These are phyloP conservation scores for Penaeus indicus DNA, from an alignment of 1,140 invertebrate genomes.

Conservation along the genomic window DNA sequence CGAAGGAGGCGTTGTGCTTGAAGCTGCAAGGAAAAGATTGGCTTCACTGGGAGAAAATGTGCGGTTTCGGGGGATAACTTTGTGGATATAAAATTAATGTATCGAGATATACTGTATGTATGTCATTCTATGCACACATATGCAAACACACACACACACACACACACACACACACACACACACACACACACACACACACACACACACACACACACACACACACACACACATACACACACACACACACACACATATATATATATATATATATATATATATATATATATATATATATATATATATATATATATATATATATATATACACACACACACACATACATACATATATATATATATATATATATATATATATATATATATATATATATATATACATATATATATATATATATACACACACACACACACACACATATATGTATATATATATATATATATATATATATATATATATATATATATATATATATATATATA, in stretches of 20 bases:
- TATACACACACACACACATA: not conserved
- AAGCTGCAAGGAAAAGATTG: slow-evolving; percentile 78
- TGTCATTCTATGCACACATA: not conserved
- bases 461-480: not conserved
- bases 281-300: not conserved
- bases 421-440: too few species aligned
- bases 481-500: not conserved
- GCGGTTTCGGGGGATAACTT: not conserved
- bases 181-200: too few species aligned
- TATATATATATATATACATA: too few species aligned
- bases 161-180: not conserved
- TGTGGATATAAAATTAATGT: not conserved
- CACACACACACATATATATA: not conserved
- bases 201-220: not conserved
- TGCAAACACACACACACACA: not conserved
- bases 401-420: too few species aligned
- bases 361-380: not conserved
- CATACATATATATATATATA: not conserved
- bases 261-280: not conserved
- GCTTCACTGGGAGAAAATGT: too few species aligned
- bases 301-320: not conserved
- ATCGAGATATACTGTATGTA: not conserved
- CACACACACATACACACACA: not conserved
- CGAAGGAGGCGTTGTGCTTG: slow-evolving; percentile 92
- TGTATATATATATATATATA: not conserved